A percentile compares a stretch with the other conserved stretches of the same genome.
Evolutionary conservation across 1,140 invertebrate species (phyloP).

Genomic region (Drosophila nigromelanica): DNA sequence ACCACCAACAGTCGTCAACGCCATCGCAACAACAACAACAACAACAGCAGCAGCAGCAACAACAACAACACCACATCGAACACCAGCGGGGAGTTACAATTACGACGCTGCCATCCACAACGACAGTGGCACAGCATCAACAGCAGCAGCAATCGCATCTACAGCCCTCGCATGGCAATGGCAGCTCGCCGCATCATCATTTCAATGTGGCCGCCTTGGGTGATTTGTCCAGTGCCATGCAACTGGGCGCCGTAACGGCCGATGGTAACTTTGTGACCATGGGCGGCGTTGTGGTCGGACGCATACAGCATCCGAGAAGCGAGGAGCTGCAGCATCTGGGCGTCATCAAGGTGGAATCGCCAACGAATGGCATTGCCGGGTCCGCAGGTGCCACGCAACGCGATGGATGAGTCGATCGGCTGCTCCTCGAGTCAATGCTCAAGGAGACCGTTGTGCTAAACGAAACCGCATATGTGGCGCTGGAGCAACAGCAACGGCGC

Average conservation of each 20-base stretch:
- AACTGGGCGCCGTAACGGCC: conserved; percentile 74
- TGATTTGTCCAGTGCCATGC: conserved; percentile 73
- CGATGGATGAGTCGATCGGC: conserved; percentile 77
- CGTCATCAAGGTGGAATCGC: conserved; percentile 79
- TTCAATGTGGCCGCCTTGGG: conserved; percentile 76
- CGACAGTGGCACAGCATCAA: conserved; percentile 60
- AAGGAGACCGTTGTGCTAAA: conserved; percentile 53
- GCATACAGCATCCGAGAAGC: conserved; percentile 69
- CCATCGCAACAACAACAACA: conserved; percentile 52
- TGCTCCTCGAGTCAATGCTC: conserved; percentile 72
- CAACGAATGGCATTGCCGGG: conserved; percentile 58
- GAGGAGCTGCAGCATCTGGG: conserved; percentile 78
- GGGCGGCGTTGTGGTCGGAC: conserved; percentile 79
- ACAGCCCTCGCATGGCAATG: conserved; percentile 55
- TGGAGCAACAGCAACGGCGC: conserved; percentile 19
- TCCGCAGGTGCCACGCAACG: conserved; percentile 49
- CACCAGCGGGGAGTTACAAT: conserved; percentile 67
- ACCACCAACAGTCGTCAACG: conserved; percentile 55
- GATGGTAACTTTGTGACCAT: conserved; percentile 81
- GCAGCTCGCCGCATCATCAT: conserved; percentile 68
- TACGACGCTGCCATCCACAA: conserved; percentile 60
- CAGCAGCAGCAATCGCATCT: conserved; percentile 55
- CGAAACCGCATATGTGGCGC: conserved; percentile 38
- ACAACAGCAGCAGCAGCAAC: conserved; percentile 56
- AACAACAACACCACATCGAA: conserved; percentile 53